These are phyloP conservation scores for Bicyclus anynana DNA, from an alignment of 1,140 invertebrate genomes.

Conservation along the genomic window DNA sequence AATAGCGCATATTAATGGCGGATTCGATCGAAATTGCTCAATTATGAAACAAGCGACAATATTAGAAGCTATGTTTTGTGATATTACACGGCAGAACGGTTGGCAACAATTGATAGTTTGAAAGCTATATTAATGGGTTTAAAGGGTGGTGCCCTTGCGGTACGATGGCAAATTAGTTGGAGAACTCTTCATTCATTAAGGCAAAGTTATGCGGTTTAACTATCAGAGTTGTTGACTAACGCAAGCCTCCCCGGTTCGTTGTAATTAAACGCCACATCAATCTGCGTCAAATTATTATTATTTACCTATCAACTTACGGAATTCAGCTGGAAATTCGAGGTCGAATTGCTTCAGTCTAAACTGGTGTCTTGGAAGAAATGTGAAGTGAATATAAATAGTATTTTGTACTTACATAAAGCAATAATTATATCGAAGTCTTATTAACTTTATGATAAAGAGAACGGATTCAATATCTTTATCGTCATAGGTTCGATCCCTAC, in stretches of 20 bases:
- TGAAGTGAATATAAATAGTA: not conserved
- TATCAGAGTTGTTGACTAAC: constrained; percentile 6
- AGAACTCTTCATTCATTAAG: constrained; percentile 6
- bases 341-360: not conserved
- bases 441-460: no score
- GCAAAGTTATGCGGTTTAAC: constrained; percentile 4
- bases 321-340: not conserved
- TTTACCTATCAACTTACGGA: not conserved
- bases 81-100: not conserved
- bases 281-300: constrained; percentile 3
- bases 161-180: constrained; percentile 10
- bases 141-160: constrained; percentile 2
- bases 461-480: no score
- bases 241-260: constrained; percentile 2
- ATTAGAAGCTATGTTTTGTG: not conserved
- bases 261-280: constrained; percentile 10
- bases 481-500: no score
- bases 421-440: no score
- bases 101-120: constrained; percentile 3
- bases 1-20: no score
- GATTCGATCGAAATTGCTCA: not conserved
- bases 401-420: not conserved
- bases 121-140: constrained; percentile 6
- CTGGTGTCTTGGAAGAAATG: not conserved
- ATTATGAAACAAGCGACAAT: not conserved